Evolutionary conservation across 2,113 vertebrate genomes (phyloP), one percentile per base, ranked within the genome.

Genomic region (Corythoichthys intestinalis): DNA sequence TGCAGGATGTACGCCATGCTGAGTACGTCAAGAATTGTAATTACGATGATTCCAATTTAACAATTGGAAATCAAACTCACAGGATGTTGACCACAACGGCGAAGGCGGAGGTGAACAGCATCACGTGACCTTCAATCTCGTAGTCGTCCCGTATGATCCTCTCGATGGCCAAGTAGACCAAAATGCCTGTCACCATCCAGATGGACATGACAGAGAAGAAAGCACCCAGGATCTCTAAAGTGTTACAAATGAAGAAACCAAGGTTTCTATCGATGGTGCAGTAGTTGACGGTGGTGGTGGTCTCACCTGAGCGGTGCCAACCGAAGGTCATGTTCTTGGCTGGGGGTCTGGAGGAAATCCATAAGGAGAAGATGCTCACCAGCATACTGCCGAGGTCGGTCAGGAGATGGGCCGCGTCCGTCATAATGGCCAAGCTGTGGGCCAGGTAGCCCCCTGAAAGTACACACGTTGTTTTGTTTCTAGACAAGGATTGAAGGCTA

Each of bases 1-100:
- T 95, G 96, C 62, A 99, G 94, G 86, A 98, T 94, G 84, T 95
- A 96, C 70, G 94, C 96, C 97, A 99, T 98, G 74, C 97, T 99
- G 86, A 28, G 62, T 67, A 15, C 44, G 14, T 12, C 2, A 3
- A 6, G 2, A 11, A 49, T 35, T 1, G 34, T 4, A 4, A 1
- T 2, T 34, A 34, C 11, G 3, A 0, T 15, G 17, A 54, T 28
- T 20, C 20, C 9, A 1, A 56, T 11, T n/a, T 9, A 56, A 11
- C 8, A 28, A 10, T 9, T 28, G 53, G 53, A 10, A 64, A 37
- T 13, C 35, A 44, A 28, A 90, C 95, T 37, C 93, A 99, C 97
- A 98, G 75, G 69, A 99, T 89, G 58, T 99, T 99, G 87, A 96
- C 93, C 0, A 93, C 89, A 11, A 99, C 94, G 0, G 97, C 97